Conservation (phyloP, 2,113 vertebrate species). For the Colius striatus region DNA sequence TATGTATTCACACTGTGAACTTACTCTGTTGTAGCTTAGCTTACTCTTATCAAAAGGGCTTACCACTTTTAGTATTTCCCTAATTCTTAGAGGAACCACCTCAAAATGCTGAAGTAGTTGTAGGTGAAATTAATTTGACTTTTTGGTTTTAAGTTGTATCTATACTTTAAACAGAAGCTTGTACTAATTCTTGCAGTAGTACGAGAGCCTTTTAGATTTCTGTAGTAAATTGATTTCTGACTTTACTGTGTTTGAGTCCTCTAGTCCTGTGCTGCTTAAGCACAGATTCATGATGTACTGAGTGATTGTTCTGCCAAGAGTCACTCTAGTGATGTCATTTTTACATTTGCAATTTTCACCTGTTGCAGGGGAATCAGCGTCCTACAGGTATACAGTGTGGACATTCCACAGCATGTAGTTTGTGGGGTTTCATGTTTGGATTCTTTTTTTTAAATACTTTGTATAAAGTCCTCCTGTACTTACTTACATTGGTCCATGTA, state of each 20-base stretch:
- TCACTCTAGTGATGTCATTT: background rate
- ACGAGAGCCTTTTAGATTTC: background rate
- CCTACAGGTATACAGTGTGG: background rate
- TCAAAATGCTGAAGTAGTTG: background rate
- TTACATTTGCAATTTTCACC: background rate
- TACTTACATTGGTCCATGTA: rapidly evolving
- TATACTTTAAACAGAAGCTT: background rate
- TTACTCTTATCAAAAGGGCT: background rate
- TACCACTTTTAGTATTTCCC: background rate
- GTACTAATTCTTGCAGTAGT: background rate
- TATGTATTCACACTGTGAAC: background rate
- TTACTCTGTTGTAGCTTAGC: background rate
- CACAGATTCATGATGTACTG: background rate
- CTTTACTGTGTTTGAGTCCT: background rate
- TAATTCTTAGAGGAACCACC: background rate
- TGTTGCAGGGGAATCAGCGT: background rate
- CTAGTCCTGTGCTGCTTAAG: background rate
- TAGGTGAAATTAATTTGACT: background rate
- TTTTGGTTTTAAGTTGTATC: background rate
- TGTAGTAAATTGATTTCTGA: background rate
- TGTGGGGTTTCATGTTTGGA: background rate
- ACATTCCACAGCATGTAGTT: background rate
- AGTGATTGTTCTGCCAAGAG: background rate
- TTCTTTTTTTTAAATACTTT: background rate
- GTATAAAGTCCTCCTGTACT: background rate